Conservation (phyloP, 2,113 vertebrate species). For the Pelecanoides urinatrix region DNA sequence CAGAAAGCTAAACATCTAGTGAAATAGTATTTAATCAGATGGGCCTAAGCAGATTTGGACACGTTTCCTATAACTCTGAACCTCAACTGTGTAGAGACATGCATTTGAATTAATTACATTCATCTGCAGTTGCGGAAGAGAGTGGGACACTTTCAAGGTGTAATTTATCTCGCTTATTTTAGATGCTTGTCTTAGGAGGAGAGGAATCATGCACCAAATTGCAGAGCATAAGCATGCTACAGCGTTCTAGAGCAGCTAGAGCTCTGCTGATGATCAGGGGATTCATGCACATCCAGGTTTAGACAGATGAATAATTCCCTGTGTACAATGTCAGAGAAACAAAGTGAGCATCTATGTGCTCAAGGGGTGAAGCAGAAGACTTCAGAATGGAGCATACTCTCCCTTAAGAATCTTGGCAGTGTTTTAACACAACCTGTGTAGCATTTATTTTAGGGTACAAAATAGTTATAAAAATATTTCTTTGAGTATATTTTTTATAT, state of each 20-base stretch:
- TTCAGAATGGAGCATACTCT: not conserved
- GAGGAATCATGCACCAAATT: not conserved
- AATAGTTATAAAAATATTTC: not conserved
- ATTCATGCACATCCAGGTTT: not conserved
- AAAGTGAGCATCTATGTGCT: not conserved
- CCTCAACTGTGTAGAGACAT: not conserved
- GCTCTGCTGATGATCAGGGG: not conserved
- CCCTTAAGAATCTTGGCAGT: not conserved
- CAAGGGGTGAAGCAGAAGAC: not conserved
- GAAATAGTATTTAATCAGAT: not conserved
- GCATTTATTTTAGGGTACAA: not conserved
- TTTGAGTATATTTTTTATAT: not conserved
- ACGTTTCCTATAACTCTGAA: not conserved
- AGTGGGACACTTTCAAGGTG: not conserved
- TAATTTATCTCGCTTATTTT: not conserved
- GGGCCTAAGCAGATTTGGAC: fast-evolving
- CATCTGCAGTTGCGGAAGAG: not conserved
- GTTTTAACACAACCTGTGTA: not conserved
- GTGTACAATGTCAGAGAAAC: not conserved
- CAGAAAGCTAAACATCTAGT: not conserved
- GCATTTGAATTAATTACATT: not conserved
- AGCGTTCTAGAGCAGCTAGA: not conserved
- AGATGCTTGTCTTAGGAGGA: not conserved
- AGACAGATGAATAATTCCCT: not conserved
- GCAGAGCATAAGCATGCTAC: not conserved